phyloP scores from a whole-genome alignment of 2,113 vertebrate species.

The Choloepus hoffmanni region DNA sequence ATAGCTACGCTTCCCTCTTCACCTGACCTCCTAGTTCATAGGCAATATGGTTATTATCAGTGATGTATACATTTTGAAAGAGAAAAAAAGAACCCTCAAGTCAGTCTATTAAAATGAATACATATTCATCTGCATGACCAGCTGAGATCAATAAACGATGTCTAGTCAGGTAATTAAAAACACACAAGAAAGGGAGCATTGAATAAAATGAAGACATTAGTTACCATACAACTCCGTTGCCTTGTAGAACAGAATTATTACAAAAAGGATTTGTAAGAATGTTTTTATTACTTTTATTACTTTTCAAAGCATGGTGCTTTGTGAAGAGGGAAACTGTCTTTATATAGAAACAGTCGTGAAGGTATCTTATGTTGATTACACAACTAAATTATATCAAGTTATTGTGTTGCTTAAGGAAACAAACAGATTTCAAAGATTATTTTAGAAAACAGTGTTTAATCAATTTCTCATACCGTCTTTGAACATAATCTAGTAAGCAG shows the following conservation, averaged over 20 bases:
- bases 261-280: slow-evolving; percentile 34
- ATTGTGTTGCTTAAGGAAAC: slow-evolving; percentile 2
- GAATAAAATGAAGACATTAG: background rate
- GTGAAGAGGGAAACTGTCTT: background rate
- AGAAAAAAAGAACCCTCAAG: background rate
- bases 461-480: slow-evolving; percentile 68
- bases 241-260: slow-evolving; percentile 42
- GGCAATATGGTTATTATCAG: background rate
- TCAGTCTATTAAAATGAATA: background rate
- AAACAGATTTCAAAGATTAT: slow-evolving; percentile 52
- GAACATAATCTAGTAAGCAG: slow-evolving; percentile 76
- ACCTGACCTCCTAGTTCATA: background rate
- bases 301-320: background rate
- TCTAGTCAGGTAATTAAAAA: background rate
- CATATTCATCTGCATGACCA: background rate
- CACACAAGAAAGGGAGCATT: background rate
- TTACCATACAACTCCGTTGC: background rate
- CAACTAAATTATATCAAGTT: slow-evolving; percentile 29
- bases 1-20: background rate
- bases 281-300: background rate
- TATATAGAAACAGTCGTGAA: background rate
- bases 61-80: background rate
- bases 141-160: background rate
- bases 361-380: background rate
- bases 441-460: slow-evolving; percentile 77